A percentile compares a stretch with the other conserved stretches of the same genome.
These are phyloP conservation scores for Potamilus streckersoni DNA, from an alignment of 1,140 invertebrate species.

Conservation along the genomic window DNA sequence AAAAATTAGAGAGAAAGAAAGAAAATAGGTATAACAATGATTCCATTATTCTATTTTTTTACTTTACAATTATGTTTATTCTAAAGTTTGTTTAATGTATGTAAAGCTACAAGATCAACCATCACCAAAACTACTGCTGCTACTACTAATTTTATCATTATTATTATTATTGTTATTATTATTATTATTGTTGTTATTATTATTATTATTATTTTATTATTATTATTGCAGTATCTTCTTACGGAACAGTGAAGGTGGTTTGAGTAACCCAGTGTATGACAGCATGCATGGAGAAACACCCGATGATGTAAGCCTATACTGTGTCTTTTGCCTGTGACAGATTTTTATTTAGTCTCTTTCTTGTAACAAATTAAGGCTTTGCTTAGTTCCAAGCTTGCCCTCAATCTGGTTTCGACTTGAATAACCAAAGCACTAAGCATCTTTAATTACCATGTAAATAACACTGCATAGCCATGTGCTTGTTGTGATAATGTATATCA, in stretches of 20 bases:
- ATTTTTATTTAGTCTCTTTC: not conserved
- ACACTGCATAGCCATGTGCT: too few species aligned
- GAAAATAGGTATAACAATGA: not conserved
- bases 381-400: not conserved
- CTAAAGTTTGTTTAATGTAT: not conserved
- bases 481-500: too few species aligned
- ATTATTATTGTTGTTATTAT: too few species aligned
- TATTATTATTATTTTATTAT: not conserved
- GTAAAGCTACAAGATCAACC: not conserved
- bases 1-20: not conserved
- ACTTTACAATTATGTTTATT: not conserved
- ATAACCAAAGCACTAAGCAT: too few species aligned
- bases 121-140: not conserved
- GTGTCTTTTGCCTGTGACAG: not conserved
- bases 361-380: not conserved
- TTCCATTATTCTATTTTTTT: not conserved
- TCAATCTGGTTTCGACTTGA: too few species aligned
- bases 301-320: constrained; percentile 18
- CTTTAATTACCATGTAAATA: too few species aligned
- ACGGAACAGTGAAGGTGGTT: constrained; percentile 6
- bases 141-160: not conserved
- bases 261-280: constrained; percentile 29
- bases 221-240: constrained; percentile 14
- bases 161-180: too few species aligned
- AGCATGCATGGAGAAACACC: constrained; percentile 3